Conservation (phyloP, 2,888 invertebrate species). For the Tetramorium bicarinatum region DNA sequence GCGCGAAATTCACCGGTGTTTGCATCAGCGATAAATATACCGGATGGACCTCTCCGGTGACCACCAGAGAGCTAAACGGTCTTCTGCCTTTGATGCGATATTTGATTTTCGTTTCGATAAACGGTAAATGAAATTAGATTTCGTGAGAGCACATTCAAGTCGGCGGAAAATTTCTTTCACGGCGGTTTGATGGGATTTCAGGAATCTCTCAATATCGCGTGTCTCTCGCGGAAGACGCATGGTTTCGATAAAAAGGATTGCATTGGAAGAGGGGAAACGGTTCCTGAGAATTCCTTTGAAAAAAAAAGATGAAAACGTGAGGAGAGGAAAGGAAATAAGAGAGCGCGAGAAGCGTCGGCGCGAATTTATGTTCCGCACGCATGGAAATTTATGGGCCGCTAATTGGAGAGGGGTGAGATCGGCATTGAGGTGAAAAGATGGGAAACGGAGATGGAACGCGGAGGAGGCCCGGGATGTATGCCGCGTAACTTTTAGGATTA, state of each 20-base stretch:
- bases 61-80: background rate
- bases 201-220: slow-evolving; percentile 58
- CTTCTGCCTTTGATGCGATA: background rate
- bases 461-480: background rate
- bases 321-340: background rate
- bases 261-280: slow-evolving; percentile 8
- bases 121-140: slow-evolving; percentile 40
- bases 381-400: slow-evolving; percentile 68
- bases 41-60: background rate
- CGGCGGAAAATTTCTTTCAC: slow-evolving; percentile 40
- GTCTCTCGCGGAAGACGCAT: slow-evolving; percentile 47
- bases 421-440: slow-evolving; percentile 36
- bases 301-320: background rate
- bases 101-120: slow-evolving; percentile 19
- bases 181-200: slow-evolving; percentile 36
- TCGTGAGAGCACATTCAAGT: background rate
- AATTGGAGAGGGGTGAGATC: slow-evolving; percentile 65
- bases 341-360: slow-evolving; percentile 8
- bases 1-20: slow-evolving; percentile 17
- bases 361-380: slow-evolving; percentile 59
- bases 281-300: slow-evolving; percentile 21
- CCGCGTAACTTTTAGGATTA: slow-evolving; percentile 58
- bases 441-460: background rate
- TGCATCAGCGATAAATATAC: background rate
- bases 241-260: slow-evolving; percentile 55